phyloP scores from a whole-genome alignment of 2,888 invertebrate genomes.

The Synergus laeviventris region DNA sequence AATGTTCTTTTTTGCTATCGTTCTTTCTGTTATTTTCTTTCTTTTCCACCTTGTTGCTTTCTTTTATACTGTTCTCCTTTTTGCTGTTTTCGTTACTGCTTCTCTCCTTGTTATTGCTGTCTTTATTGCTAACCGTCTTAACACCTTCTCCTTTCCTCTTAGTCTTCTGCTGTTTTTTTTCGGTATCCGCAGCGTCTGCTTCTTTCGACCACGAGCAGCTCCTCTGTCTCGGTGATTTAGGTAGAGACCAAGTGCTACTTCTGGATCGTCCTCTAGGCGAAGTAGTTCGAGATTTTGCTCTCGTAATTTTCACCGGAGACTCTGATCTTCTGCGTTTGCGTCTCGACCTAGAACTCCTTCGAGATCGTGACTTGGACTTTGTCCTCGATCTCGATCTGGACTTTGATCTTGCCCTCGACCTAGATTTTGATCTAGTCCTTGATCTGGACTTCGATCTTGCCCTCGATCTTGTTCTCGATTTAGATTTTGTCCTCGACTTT shows the following conservation, averaged over 20 bases:
- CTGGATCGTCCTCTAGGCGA: constrained; percentile 68
- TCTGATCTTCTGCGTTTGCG: constrained; percentile 59
- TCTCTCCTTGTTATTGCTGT: constrained; percentile 46
- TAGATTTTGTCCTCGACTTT: constrained; percentile 60
- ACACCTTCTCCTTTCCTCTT: constrained; percentile 36
- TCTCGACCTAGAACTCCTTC: constrained; percentile 45
- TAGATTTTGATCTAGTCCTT: constrained; percentile 54
- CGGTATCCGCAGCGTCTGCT: constrained; percentile 47
- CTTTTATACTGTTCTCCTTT: constrained; percentile 18
- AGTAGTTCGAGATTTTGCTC: constrained; percentile 64
- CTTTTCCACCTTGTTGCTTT: constrained; percentile 11
- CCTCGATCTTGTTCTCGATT: constrained; percentile 59
- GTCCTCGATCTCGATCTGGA: constrained; percentile 51
- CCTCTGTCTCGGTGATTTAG: constrained; percentile 73
- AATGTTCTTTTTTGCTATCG: background rate
- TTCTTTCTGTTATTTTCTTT: background rate
- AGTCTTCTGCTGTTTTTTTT: constrained; percentile 31
- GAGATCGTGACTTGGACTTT: constrained; percentile 51
- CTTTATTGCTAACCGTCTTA: constrained; percentile 31
- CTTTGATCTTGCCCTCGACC: constrained; percentile 34
- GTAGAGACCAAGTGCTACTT: constrained; percentile 82
- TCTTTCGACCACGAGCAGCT: constrained; percentile 79
- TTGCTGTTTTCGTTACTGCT: constrained; percentile 52
- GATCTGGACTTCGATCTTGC: constrained; percentile 43
- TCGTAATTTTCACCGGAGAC: constrained; percentile 64